A percentile compares a stretch with the other conserved stretches of the same genome.
Conservation (phyloP, 2,888 invertebrate species). For the Calameuta idolon region DNA sequence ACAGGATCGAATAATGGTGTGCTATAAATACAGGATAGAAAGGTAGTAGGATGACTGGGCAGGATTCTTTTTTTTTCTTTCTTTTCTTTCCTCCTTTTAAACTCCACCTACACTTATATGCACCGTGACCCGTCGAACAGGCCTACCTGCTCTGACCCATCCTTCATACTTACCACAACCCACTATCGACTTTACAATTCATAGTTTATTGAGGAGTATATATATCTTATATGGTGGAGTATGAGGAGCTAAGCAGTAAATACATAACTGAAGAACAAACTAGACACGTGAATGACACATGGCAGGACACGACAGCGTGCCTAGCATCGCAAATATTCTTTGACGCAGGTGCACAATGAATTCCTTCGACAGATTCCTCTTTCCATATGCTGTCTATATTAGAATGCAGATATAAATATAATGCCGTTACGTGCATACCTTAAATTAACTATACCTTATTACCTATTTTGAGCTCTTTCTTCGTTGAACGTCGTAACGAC, state of each 20-base stretch:
- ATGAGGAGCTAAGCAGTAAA: background rate
- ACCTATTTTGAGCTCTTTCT: background rate
- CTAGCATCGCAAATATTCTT: background rate
- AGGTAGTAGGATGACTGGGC: conserved; percentile 1
- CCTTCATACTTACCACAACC: background rate
- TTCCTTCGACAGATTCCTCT: background rate
- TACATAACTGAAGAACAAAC: background rate
- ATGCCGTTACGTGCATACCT: background rate
- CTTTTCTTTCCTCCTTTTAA: background rate
- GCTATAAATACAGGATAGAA: background rate
- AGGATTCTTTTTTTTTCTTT: background rate
- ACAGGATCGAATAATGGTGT: conserved; percentile 2
- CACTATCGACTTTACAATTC: background rate
- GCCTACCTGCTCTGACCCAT: background rate
- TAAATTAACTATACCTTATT: background rate
- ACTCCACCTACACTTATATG: background rate
- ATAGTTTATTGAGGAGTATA: background rate
- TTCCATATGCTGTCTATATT: background rate
- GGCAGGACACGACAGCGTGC: background rate
- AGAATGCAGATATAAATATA: background rate
- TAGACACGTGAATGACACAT: background rate
- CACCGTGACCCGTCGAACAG: background rate
- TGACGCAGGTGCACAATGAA: background rate
- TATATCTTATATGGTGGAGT: background rate
- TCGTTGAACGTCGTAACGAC: background rate